phyloP scores from a whole-genome alignment of 2,113 vertebrate genomes.

The Synodontis membranacea region DNA sequence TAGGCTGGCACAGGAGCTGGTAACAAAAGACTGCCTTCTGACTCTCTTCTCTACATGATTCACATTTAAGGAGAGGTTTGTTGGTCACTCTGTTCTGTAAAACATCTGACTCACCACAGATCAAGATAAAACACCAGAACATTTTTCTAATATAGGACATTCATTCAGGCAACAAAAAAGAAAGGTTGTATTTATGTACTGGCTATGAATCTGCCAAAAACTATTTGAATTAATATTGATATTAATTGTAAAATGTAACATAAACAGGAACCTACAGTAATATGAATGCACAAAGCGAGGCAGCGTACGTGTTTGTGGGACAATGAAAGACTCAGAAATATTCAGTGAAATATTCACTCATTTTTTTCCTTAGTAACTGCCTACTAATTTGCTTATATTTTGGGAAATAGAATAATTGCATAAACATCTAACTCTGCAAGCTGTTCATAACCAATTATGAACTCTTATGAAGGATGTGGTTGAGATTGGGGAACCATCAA shows the following conservation, averaged over 20 bases:
- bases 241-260: neutral
- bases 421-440: neutral
- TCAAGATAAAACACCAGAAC: no score
- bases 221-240: neutral
- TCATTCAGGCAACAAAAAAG: neutral
- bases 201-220: neutral
- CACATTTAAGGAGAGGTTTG: constrained; percentile 3
- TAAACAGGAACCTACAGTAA: neutral
- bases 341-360: no score
- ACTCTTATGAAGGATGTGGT: neutral
- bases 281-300: neutral
- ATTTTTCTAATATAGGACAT: neutral
- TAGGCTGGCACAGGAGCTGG: constrained; percentile 32
- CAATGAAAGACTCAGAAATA: neutral
- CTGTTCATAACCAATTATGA: neutral
- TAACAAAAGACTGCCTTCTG: constrained; percentile 39
- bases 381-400: neutral
- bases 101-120: constrained; percentile 34
- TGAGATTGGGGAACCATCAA: neutral
- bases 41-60: constrained; percentile 4
- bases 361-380: neutral
- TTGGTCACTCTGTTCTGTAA: constrained; percentile 18
- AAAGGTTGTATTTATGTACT: neutral
- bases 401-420: neutral
- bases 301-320: neutral